A percentile compares a stretch with the other conserved stretches of the same genome.
phyloP scores from a whole-genome alignment of 2,797 vertebrate genomes.

The Scomberomorus guttatus region DNA sequence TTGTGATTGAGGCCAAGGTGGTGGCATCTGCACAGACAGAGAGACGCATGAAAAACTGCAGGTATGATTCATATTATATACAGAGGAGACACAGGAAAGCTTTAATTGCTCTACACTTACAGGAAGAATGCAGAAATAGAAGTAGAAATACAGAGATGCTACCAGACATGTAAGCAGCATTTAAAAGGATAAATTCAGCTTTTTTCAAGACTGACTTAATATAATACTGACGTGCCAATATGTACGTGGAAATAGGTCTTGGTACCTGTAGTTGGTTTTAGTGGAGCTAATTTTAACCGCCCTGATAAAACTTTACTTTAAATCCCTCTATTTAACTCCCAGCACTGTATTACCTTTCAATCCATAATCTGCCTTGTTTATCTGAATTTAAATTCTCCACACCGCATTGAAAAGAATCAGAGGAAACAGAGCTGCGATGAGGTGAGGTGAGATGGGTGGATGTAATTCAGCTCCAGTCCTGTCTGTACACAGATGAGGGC shows the following conservation, averaged over 20 bases:
- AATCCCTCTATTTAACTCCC: too few species aligned
- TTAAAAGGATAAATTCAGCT: background rate
- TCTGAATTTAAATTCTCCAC: slow-evolving; percentile 6
- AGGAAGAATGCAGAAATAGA: background rate
- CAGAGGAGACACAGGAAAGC: background rate
- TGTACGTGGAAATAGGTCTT: too few species aligned
- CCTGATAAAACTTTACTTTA: too few species aligned
- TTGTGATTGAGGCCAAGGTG: slow-evolving; percentile 16
- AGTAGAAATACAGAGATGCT: background rate
- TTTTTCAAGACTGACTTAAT: too few species aligned
- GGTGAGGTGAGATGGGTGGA: background rate
- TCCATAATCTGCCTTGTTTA: background rate
- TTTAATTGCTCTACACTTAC: background rate
- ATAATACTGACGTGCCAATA: too few species aligned
- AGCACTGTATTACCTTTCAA: background rate
- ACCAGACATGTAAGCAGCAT: too few species aligned
- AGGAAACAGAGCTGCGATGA: background rate
- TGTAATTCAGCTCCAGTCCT: slow-evolving; percentile 21
- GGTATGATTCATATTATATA: slow-evolving; percentile 9
- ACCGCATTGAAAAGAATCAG: background rate
- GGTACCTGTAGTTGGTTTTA: too few species aligned
- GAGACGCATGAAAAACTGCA: slow-evolving; percentile 11
- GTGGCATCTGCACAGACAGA: too few species aligned
- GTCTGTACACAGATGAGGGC: slow-evolving; percentile 16
- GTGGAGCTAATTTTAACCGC: too few species aligned